Evolutionary conservation across 1,140 invertebrate genomes (phyloP).

Genomic region (Trachelipus rathkii): DNA sequence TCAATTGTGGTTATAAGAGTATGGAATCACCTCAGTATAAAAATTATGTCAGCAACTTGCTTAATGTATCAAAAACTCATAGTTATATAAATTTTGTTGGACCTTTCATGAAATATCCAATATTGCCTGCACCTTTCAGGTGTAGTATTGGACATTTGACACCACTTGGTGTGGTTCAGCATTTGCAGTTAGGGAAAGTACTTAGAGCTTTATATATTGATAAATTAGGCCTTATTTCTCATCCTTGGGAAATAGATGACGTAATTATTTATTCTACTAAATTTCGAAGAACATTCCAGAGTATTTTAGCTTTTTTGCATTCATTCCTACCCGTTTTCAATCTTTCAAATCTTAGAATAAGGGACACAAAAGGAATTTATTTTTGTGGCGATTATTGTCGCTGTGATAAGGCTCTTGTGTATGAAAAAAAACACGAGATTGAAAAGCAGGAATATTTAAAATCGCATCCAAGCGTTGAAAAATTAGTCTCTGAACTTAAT

Average conservation of each 20-base stretch:
- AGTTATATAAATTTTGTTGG: conserved; percentile 60
- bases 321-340: conserved; percentile 63
- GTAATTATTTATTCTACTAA: conserved; percentile 72
- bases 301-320: conserved; percentile 73
- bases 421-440: conserved; percentile 55
- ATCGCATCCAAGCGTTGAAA: conserved; percentile 59
- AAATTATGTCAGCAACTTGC: conserved; percentile 46
- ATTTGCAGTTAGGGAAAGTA: conserved; percentile 69
- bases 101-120: conserved; percentile 75
- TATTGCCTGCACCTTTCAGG: conserved; percentile 59
- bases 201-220: conserved; percentile 66
- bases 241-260: conserved; percentile 57
- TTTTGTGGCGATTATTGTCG: conserved; percentile 79
- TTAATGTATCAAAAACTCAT: conserved; percentile 40
- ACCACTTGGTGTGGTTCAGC: conserved; percentile 64
- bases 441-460: conserved; percentile 44
- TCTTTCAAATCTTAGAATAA: conserved; percentile 55
- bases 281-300: conserved; percentile 83
- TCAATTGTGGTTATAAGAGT: conserved; percentile 64
- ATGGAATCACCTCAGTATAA: conserved; percentile 45
- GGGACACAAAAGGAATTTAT: conserved; percentile 72
- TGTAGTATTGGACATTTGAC: conserved; percentile 70
- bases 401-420: conserved; percentile 67
- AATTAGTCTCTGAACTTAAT: conserved; percentile 56
- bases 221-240: conserved; percentile 56